phyloP scores from a whole-genome alignment of 2,113 vertebrate species.

The Albula goreensis region DNA sequence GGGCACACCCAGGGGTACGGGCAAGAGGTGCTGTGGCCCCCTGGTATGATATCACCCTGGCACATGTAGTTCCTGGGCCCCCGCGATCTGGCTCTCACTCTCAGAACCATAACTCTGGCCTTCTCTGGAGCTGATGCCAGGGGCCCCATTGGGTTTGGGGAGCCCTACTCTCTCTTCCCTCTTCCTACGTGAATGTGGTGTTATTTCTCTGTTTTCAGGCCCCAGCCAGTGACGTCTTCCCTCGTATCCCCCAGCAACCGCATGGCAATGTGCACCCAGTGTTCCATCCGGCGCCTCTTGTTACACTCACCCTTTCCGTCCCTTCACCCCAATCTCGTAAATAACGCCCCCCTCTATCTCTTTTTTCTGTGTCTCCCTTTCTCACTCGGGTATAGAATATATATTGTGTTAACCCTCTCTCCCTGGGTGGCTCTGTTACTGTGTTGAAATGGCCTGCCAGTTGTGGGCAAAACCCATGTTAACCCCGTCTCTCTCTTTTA shows the following conservation, averaged over 20 bases:
- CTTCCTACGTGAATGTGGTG: conserved; percentile 53
- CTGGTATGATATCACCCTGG: conserved; percentile 7
- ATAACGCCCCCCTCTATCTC: conserved; percentile 62
- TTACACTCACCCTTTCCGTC: conserved; percentile 59
- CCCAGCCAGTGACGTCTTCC: conserved; percentile 70
- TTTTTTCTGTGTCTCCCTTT: conserved; percentile 51
- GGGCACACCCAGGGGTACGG: neutral
- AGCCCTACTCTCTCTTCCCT: neutral
- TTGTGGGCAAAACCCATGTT: neutral
- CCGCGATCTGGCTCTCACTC: neutral
- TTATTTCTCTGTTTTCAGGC: conserved; percentile 66
- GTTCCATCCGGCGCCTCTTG: conserved; percentile 71
- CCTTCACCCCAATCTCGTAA: conserved; percentile 68
- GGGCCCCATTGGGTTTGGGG: neutral
- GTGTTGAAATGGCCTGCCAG: neutral
- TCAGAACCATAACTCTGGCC: conserved; percentile 1
- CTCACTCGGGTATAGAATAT: neutral
- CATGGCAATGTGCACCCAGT: conserved; percentile 67
- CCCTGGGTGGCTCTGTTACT: neutral
- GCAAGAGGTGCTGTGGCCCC: neutral
- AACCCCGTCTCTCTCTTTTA: neutral
- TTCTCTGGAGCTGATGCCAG: conserved; percentile 5
- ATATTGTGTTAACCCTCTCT: conserved; percentile 10
- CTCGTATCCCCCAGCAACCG: conserved; percentile 71
- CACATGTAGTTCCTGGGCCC: neutral